These are phyloP conservation scores for honey bee (Apis mellifera) DNA, from an alignment of 1,140 invertebrate genomes.

Conservation along the genomic window Amel_HAv3.1 CM009935.2:8465501-8466000, in stretches of 20 bases:
- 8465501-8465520: too few relatives aligned
- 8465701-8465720: conserved; percentile 9
- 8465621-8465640: neutral
- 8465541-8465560: too few relatives aligned
- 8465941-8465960: neutral
- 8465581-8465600: neutral
- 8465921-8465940: too few relatives aligned
- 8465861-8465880: neutral
- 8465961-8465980: too few relatives aligned
- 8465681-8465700: conserved; percentile 3
- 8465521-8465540: neutral
- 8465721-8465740: neutral
- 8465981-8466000: neutral
- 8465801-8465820: neutral
- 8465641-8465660: conserved; percentile 8
- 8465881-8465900: neutral
- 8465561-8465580: too few relatives aligned
- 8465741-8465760: neutral
- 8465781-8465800: neutral
- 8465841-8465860: neutral
- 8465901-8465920: neutral
- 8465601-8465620: conserved; percentile 26
- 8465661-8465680: conserved; percentile 17
- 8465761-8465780: neutral
- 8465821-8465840: neutral